Base-by-base conservation (phyloP, 2,797 vertebrate genomes). In the Paguma larvata region DNA sequence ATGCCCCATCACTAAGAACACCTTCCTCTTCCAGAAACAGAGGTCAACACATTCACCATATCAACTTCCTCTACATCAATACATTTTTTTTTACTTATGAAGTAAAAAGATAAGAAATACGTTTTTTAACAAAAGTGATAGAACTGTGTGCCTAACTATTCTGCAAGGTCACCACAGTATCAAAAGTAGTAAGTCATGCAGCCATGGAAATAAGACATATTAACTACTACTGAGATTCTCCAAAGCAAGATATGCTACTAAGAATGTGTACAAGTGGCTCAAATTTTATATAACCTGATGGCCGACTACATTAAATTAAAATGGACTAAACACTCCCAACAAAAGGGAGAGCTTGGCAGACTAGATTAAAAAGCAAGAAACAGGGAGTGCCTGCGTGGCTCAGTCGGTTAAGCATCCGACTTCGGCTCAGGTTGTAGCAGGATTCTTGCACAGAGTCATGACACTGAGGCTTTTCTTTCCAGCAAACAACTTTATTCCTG, bases 251-350 rank as follows among this genome's bases (percentile, higher is more conserved):
- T 87, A 46, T 91, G 46, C 63, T 77, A 41, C 51, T 72, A 63
- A 38, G 68, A 93, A 85, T 46, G 46, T 59, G 19, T 38, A 56
- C 14, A 62, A 44, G 48, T 48, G 48, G 34, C 21, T 97, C 19
- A 73, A 83, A 13, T 11, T 84, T 90, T 86, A 89, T 19, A 84
- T 2, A 34, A 92, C 1, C 32, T 59, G 16, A 44, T 18, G 87
- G 95, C 13, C 32, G 90, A 6, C 27, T 82, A n/a, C 25, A 82
- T 80, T 82, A 70, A 68, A 68, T 91, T 93, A 85, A 91, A 93
- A 73, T 34, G 16, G 77, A 68, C n/a, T n/a, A 92, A 86, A 94
- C 25, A 79, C 30, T 85, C n/a, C 68, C 62, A 83, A 89, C 6
- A 70, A 80, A 92, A 84, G 16, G 72, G 34, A 77, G 68, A 94